Conservation (phyloP, 1,140 invertebrate genomes). For the Neodiprion lecontei region DNA sequence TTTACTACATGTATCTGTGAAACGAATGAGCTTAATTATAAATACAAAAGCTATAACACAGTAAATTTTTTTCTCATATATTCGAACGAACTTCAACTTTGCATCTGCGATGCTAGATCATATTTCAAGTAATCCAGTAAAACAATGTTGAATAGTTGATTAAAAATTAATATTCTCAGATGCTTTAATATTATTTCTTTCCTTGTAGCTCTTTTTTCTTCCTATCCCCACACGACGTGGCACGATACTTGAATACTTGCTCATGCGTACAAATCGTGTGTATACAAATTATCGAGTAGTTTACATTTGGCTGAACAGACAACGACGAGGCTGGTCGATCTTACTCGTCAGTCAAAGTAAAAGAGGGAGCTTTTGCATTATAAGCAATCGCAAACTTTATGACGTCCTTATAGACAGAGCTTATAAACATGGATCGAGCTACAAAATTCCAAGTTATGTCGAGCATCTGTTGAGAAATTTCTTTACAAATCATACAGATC, state of each 20-base stretch:
- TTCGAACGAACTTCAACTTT: background rate
- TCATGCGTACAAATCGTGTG: background rate
- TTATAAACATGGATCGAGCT: too few species aligned
- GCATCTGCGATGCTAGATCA: background rate
- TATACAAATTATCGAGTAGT: background rate
- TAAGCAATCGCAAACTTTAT: background rate
- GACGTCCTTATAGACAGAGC: background rate
- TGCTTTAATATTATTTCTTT: too few species aligned
- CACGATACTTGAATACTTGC: background rate
- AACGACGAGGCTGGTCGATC: background rate
- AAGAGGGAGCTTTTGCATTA: background rate
- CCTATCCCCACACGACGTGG: too few species aligned
- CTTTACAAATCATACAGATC: slow-evolving; percentile 9
- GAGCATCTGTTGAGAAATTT: too few species aligned
- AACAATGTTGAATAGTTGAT: background rate
- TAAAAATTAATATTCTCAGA: background rate
- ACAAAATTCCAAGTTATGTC: too few species aligned
- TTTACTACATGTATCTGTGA: background rate
- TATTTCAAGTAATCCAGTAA: background rate
- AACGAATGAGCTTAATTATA: background rate
- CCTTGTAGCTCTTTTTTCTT: too few species aligned
- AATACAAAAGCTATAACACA: background rate
- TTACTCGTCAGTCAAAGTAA: too few species aligned
- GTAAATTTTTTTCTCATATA: background rate
- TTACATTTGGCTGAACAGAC: slow-evolving; percentile 2